These are phyloP conservation scores for Acleris laterana DNA, from an alignment of 2,888 invertebrate species.

Conservation along the genomic window DNA sequence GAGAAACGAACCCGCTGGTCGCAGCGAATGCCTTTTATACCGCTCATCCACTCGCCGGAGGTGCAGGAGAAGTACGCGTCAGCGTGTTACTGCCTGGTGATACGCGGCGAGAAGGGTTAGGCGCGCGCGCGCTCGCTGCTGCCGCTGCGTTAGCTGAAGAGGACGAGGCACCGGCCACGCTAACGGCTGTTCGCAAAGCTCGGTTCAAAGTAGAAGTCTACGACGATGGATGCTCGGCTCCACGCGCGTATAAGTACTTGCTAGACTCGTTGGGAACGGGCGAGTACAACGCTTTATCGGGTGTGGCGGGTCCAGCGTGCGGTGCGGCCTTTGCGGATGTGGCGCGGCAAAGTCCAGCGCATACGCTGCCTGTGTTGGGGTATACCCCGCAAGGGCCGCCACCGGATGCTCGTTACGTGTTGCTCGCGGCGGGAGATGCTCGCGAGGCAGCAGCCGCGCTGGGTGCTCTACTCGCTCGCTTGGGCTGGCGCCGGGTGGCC, in stretches of 20 bases:
- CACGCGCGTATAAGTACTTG: conserved; percentile 63
- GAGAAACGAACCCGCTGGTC: conserved; percentile 41
- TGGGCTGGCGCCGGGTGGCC: conserved; percentile 58
- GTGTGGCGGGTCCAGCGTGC: conserved; percentile 70
- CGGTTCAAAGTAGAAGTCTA: conserved; percentile 61
- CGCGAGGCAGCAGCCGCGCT: conserved; percentile 52
- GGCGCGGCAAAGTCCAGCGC: conserved; percentile 60
- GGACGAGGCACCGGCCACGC: conserved; percentile 43
- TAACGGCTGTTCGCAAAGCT: conserved; percentile 28
- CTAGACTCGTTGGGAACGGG: conserved; percentile 60
- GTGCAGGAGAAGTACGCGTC: conserved; percentile 55
- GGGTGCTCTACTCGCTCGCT: conserved; percentile 41
- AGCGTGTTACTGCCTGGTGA: conserved; percentile 53
- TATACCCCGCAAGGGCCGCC: conserved; percentile 63
- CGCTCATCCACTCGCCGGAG: conserved; percentile 45
- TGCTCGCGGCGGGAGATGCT: conserved; percentile 44
- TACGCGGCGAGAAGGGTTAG: conserved; percentile 52
- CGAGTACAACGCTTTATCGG: conserved; percentile 66
- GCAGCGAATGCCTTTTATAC: conserved; percentile 50
- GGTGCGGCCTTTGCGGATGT: conserved; percentile 66
- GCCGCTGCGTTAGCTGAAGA: conserved; percentile 66
- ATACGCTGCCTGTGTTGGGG: conserved; percentile 64
- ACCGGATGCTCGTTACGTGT: conserved; percentile 32
- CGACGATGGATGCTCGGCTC: conserved; percentile 66
- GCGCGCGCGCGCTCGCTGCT: conserved; percentile 52